phyloP scores from a whole-genome alignment of 2,113 vertebrate genomes.

The Anolis carolinensis region DNA sequence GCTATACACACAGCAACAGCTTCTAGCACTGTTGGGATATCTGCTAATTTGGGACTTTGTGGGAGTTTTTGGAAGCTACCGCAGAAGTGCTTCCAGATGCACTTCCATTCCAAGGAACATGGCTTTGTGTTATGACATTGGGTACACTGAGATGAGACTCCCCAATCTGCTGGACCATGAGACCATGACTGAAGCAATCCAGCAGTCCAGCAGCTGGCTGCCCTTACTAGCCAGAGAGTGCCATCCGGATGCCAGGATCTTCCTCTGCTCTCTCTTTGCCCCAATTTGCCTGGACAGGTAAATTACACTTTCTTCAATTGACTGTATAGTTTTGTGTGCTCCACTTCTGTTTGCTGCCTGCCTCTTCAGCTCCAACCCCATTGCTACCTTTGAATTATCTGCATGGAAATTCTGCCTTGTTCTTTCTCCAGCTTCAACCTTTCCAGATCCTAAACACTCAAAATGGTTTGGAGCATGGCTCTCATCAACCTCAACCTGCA shows the following conservation, averaged over 20 bases:
- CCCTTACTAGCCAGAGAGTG: slow-evolving; percentile 84
- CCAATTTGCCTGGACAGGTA: slow-evolving; percentile 87
- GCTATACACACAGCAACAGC: slow-evolving; percentile 35
- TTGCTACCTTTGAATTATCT: background rate
- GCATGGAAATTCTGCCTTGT: background rate
- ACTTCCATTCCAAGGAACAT: slow-evolving; percentile 76
- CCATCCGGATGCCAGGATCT: slow-evolving; percentile 82
- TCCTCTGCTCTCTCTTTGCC: slow-evolving; percentile 88
- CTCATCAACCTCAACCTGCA: background rate
- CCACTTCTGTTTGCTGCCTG: background rate
- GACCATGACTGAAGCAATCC: slow-evolving; percentile 80
- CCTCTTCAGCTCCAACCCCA: too few species aligned
- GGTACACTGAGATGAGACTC: slow-evolving; percentile 82
- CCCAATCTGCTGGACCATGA: slow-evolving; percentile 86
- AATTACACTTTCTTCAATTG: slow-evolving; percentile 26
- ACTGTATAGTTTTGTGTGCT: slow-evolving; percentile 16
- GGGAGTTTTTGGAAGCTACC: slow-evolving; percentile 54
- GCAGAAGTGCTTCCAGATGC: slow-evolving; percentile 77
- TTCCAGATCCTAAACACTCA: background rate
- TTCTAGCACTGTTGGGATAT: slow-evolving; percentile 33
- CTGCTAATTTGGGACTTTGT: slow-evolving; percentile 43
- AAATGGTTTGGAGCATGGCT: background rate
- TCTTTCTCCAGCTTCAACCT: background rate
- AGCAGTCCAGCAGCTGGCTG: slow-evolving; percentile 86
- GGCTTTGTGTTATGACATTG: slow-evolving; percentile 84